Evolutionary conservation across 2,888 invertebrate genomes (phyloP), one percentile per base, ranked within the genome.

Genomic region (Drosophila setosimentum): DNA sequence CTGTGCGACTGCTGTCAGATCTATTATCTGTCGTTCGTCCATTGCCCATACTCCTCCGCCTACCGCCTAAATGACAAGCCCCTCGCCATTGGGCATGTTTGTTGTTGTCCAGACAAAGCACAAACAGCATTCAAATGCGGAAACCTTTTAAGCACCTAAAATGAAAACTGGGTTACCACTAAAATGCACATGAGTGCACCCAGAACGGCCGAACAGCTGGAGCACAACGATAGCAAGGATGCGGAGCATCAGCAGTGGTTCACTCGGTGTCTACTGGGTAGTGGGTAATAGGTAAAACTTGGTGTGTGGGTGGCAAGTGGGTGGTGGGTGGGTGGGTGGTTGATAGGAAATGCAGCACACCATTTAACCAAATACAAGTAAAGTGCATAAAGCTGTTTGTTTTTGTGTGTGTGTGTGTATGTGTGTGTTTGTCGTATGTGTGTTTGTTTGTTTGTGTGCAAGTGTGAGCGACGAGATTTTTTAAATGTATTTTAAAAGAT

Each of bases 111-210:
- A 64, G 53, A 77, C 55, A 77, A 71, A 62, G 71, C 50, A 45
- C 58, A 78, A 75, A 62, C 58, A 70, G 72, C 78, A 78, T 78
- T 78, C 79, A 75, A 78, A 78, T 78, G 78, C 62, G 76, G 77
- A 80, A 87, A 83, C 87, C 87, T 82, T 87, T 87, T 87, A 87
- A 82, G 76, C 78, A 87, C 80, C 78, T 78, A 63, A 68, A 84
- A 62, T 60, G 85, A 85, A 83, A 84, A 87, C 84, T 84, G 87
- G 87, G 87, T 85, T 84, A 85, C 87, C 87, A 79, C 85, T 83
- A 78, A 85, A 84, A 83, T 84, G 85, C 87, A 87, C 85, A 81
- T 78, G 78, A 78, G 76, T 78, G 78, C 79, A 78, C 59, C 72
- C 45, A 45, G 32, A 66, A 75, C 72, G 74, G 49, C 76, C 61